A percentile compares a stretch with the other conserved stretches of the same genome.
Evolutionary conservation across 2,888 invertebrate genomes (phyloP).

Genomic region (Sarcophaga rosellei): DNA sequence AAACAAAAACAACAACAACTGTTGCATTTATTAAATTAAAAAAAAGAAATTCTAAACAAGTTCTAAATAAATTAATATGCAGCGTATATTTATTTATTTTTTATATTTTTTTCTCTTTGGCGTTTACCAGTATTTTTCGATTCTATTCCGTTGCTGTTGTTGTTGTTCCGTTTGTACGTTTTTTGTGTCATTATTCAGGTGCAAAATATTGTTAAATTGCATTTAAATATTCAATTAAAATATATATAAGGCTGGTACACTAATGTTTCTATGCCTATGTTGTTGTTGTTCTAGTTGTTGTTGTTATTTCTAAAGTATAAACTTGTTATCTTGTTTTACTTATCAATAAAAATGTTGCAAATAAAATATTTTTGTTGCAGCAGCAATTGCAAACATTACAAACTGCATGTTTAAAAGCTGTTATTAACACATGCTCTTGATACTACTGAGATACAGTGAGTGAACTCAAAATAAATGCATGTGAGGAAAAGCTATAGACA

Average conservation of each 20-base stretch:
- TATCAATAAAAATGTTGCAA: slow-evolving; percentile 62
- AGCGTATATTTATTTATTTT: not conserved
- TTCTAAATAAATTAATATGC: slow-evolving; percentile 6
- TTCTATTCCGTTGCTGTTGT: no score
- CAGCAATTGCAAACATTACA: slow-evolving; percentile 3
- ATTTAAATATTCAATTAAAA: slow-evolving; percentile 69
- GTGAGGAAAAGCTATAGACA: not conserved
- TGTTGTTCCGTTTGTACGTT: not conserved
- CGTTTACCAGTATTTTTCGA: no score
- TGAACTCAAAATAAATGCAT: not conserved
- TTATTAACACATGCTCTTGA: slow-evolving; percentile 65
- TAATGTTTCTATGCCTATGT: slow-evolving; percentile 38
- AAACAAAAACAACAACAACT: not conserved
- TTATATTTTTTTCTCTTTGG: not conserved
- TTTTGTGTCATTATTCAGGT: slow-evolving; percentile 64
- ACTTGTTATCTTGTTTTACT: slow-evolving; percentile 64
- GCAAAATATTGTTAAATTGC: slow-evolving; percentile 69
- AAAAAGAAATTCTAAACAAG: slow-evolving; percentile 12
- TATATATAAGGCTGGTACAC: slow-evolving; percentile 46
- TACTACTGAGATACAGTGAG: slow-evolving; percentile 30
- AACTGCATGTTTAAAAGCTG: slow-evolving; percentile 66
- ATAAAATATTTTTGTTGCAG: slow-evolving; percentile 35
- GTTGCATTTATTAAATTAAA: not conserved
- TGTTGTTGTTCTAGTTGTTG: not conserved
- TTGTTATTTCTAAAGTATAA: slow-evolving; percentile 46